Conservation (phyloP, 2,797 vertebrate species). For the Melanotaenia nigrans region DNA sequence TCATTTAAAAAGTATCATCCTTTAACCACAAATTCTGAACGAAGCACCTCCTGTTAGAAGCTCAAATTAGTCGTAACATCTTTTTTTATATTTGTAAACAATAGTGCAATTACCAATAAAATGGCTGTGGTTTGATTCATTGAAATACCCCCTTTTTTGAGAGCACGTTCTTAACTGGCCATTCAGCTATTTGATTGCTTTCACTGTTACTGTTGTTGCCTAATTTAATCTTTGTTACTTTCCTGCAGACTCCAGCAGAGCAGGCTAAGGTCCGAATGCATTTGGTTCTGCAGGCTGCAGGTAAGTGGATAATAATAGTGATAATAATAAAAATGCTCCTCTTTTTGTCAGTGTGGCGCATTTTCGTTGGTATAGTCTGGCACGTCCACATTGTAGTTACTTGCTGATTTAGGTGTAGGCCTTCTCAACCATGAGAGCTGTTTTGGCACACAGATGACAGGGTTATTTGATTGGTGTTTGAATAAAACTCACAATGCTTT, state of each 20-base stretch:
- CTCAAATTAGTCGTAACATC: background rate
- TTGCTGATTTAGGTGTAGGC: background rate
- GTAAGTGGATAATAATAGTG: constrained; percentile 73
- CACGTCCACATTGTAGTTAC: background rate
- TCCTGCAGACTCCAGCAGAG: constrained; percentile 89
- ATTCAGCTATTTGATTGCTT: background rate
- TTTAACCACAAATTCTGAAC: background rate
- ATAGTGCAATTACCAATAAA: background rate
- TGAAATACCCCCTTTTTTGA: too few relatives aligned
- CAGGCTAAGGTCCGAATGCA: constrained; percentile 95
- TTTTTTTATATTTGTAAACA: too few relatives aligned
- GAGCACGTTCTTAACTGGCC: too few relatives aligned
- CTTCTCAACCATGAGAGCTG: background rate
- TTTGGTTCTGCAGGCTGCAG: constrained; percentile 93
- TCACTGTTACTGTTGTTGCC: background rate
- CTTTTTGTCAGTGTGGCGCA: background rate
- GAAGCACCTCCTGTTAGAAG: background rate
- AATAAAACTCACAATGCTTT: background rate
- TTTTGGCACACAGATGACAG: background rate
- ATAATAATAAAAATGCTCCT: background rate
- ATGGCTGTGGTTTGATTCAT: background rate
- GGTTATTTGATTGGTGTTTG: background rate
- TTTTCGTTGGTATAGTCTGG: background rate
- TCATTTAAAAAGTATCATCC: background rate
- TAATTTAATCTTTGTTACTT: constrained; percentile 44